Evolutionary conservation across 2,113 vertebrate species (phyloP), one percentile per base, ranked within the genome.

Genomic region (Prunella fulvescens): DNA sequence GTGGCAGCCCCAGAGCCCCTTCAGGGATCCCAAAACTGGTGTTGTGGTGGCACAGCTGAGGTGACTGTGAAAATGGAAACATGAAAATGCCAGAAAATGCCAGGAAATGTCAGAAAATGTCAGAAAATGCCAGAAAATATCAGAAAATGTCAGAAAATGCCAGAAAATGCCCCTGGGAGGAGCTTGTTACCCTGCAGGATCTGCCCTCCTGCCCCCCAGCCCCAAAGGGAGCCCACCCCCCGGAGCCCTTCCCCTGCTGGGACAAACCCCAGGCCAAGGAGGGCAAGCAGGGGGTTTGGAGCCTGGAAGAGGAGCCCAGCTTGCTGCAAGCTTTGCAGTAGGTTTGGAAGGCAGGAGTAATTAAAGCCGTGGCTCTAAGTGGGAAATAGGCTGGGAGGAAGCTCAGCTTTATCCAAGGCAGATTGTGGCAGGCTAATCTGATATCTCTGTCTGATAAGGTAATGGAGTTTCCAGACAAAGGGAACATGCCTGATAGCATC

Each of bases 391-490:
- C 62, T 40, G 40, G 66, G 81, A 29, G 5, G 37, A 80, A 88
- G 79, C 57, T 4, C 8, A 62, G 67, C 67, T 78, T 80, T 92
- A 66, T 83, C 80, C 62, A 8, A 61, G 89, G 54, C 67, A 86
- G 90, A 29, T 48, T 88, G 86, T 58, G 74, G 54, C 88, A 86
- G 82, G 39, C 92, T 93, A 60, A 94, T 83, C 90, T 2, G 47
- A 94, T 93, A 78, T 86, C 91, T 88, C 47, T 40, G 50, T 37
- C 88, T 74, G 95, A 94, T 97, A 96, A 95, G 56, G 67, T 94
- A 97, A 95, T 95, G 44, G 90, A 66, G 91, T 45, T 81, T 82
- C 65, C 9, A 90, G 67, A 96, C 94, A 97, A 95, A 97, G 64
- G 39, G 65, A 88, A 86, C 76, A 31, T 1, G 33, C 39, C 19